Percentiles rank a stretch among this genome's conserved stretches.
phyloP scores from a whole-genome alignment of 1,140 invertebrate species.

The Akabosia matsudoensis region DNA sequence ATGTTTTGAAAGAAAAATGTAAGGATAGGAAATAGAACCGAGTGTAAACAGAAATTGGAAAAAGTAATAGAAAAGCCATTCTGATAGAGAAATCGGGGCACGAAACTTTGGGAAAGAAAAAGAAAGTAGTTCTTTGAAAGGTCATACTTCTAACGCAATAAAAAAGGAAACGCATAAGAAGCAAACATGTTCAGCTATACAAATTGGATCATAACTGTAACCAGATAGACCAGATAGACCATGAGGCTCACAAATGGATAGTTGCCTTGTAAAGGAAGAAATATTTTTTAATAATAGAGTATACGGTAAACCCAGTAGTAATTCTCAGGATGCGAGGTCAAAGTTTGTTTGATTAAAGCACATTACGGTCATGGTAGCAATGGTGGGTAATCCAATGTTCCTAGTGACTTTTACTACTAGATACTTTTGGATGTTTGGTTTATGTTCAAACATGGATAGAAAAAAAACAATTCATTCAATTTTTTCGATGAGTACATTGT shows the following conservation, averaged over 20 bases:
- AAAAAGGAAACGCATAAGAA: background rate
- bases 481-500: no score
- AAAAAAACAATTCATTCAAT: no score
- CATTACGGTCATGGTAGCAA: no score
- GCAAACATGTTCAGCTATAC: background rate
- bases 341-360: no score
- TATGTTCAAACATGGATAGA: no score
- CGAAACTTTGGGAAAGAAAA: background rate
- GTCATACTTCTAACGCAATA: background rate
- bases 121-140: background rate
- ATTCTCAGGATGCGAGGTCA: no score
- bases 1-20: background rate
- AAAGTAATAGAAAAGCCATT: background rate
- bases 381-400: no score
- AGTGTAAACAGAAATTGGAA: background rate
- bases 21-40: background rate
- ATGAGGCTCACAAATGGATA: background rate
- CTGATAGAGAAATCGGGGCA: no score
- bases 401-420: no score
- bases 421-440: no score
- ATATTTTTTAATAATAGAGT: background rate
- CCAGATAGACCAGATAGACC: background rate
- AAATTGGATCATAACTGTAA: background rate
- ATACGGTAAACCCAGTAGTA: no score
- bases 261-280: background rate